phyloP scores from a whole-genome alignment of 2,888 invertebrate species.

The Saturnia japonica region DNA sequence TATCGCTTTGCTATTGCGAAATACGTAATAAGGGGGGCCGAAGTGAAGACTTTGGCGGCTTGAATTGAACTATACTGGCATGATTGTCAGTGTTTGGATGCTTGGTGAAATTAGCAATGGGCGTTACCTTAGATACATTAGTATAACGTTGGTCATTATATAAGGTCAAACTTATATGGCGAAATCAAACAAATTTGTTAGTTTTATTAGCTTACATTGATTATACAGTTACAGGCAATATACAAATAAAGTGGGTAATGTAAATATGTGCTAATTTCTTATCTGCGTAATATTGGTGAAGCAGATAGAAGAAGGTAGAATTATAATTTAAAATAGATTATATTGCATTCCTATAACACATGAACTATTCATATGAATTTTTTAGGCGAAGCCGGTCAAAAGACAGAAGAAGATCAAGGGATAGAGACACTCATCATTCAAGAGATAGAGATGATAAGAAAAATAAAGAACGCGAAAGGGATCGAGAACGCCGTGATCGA shows the following conservation, averaged over 20 bases:
- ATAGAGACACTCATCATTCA: conserved; percentile 82
- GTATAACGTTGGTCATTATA: too few relatives aligned
- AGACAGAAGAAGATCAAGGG: conserved; percentile 80
- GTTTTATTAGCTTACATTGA: not conserved
- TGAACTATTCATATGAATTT: conserved; percentile 20
- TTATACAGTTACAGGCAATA: not conserved
- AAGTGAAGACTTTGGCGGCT: too few relatives aligned
- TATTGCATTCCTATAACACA: not conserved
- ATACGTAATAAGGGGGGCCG: too few relatives aligned
- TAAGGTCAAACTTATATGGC: too few relatives aligned
- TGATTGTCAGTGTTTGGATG: too few relatives aligned
- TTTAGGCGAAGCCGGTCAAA: conserved; percentile 70
- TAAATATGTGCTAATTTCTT: not conserved
- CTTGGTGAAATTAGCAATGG: too few relatives aligned
- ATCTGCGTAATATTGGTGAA: too few relatives aligned
- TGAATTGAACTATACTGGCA: too few relatives aligned
- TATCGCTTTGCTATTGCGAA: too few relatives aligned
- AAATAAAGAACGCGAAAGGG: conserved; percentile 63
- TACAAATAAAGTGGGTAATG: not conserved
- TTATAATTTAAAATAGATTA: not conserved
- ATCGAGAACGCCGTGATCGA: conserved; percentile 54
- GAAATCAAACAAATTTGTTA: too few relatives aligned
- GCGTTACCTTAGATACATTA: too few relatives aligned
- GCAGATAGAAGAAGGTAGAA: too few relatives aligned
- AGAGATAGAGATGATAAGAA: conserved; percentile 79